phyloP scores from a whole-genome alignment of 2,113 vertebrate genomes.

The Entomyzon cyanotis region DNA sequence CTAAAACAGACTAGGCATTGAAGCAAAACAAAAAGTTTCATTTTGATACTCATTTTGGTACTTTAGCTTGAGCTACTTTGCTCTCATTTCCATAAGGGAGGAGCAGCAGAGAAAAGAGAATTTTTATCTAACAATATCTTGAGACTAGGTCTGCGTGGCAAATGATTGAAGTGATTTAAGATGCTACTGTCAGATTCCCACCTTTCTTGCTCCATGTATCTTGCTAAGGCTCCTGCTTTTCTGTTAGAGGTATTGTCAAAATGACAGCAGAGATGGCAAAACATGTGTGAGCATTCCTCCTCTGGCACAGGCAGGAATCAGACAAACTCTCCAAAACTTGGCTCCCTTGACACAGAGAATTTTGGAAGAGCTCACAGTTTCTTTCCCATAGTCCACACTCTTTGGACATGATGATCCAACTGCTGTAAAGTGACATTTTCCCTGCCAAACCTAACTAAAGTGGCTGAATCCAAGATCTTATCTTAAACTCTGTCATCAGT shows the following conservation, averaged over 20 bases:
- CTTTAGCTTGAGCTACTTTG: not conserved
- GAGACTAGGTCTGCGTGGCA: not conserved
- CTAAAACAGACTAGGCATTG: not conserved
- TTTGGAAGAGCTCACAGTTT: not conserved
- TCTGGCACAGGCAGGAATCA: not conserved
- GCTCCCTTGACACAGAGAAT: not conserved
- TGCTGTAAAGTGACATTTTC: not conserved
- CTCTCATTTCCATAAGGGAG: not conserved
- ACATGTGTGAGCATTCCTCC: not conserved
- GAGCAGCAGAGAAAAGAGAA: not conserved
- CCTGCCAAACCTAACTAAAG: not conserved
- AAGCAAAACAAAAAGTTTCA: not conserved
- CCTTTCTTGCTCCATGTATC: not conserved
- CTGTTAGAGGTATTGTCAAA: fast-evolving
- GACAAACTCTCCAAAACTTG: not conserved
- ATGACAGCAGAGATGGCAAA: not conserved
- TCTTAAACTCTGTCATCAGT: not conserved
- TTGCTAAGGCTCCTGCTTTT: not conserved
- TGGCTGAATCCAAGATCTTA: not conserved
- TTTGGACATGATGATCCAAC: not conserved
- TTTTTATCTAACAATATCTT: not conserved
- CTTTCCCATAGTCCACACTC: not conserved
- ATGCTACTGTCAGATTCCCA: not conserved
- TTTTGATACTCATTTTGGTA: not conserved
- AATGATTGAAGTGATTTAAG: not conserved